These are phyloP conservation scores for Catocala nupta DNA, from an alignment of 2,888 invertebrate species.

Conservation along the genomic window DNA sequence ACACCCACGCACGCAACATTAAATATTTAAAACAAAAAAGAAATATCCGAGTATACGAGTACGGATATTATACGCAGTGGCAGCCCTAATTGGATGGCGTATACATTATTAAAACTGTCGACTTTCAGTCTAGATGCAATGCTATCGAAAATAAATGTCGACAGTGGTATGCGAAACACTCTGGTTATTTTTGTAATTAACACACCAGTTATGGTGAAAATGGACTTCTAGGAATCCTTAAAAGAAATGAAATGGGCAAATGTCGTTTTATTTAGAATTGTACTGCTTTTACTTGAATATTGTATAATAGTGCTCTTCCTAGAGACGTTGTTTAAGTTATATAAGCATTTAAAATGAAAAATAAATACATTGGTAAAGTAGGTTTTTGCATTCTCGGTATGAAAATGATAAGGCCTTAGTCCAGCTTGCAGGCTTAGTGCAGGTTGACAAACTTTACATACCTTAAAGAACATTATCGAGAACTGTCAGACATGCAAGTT, in stretches of 20 bases:
- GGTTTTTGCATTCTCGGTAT: no score
- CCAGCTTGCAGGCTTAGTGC: no score
- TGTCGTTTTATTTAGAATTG: neutral
- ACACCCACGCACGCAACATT: slow-evolving; percentile 26
- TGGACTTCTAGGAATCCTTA: slow-evolving; percentile 23
- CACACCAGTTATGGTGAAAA: slow-evolving; percentile 34
- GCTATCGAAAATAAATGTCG: slow-evolving; percentile 44
- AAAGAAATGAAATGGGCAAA: neutral
- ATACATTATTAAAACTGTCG: slow-evolving; percentile 60
- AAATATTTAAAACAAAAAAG: slow-evolving; percentile 42
- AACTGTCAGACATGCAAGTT: no score
- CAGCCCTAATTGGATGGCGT: slow-evolving; percentile 53
- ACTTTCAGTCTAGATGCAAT: slow-evolving; percentile 49
- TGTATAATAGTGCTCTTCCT: no score
- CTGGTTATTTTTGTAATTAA: slow-evolving; percentile 44
- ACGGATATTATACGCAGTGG: slow-evolving; percentile 37
- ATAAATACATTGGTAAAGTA: no score
- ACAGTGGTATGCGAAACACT: slow-evolving; percentile 32
- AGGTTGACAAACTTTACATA: no score
- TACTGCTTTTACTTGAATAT: neutral
- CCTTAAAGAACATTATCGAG: no score
- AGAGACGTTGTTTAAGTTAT: no score
- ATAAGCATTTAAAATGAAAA: no score
- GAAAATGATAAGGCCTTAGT: no score
- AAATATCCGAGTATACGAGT: slow-evolving; percentile 33